These are phyloP conservation scores for Danio choprae DNA, from an alignment of 2,797 vertebrate species.

Conservation along the genomic window DNA sequence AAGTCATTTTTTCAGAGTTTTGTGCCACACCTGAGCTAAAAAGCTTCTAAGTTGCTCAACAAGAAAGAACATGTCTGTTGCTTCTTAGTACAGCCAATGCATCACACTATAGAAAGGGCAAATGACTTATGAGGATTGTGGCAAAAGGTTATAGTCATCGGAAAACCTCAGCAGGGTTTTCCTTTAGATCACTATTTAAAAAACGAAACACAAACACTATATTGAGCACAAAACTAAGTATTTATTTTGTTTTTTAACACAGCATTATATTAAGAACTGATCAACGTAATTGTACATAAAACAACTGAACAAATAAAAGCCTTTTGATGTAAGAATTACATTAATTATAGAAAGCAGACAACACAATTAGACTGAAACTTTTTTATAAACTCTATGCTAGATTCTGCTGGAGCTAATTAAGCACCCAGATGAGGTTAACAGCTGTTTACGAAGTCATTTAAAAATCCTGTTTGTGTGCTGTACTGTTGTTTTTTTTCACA, in stretches of 20 bases:
- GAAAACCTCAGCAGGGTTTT: background rate
- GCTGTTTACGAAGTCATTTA: conserved; percentile 35
- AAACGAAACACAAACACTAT: too few relatives aligned
- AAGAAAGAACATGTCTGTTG: conserved; percentile 27
- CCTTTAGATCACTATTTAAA: background rate
- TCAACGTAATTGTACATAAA: background rate
- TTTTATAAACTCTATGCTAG: background rate
- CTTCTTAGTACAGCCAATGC: background rate
- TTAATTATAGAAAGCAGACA: background rate
- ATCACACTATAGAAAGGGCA: background rate
- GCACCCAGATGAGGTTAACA: conserved; percentile 31
- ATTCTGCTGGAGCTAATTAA: conserved; percentile 2
- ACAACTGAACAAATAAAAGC: background rate
- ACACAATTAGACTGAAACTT: background rate
- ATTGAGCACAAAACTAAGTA: background rate
- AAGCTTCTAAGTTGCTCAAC: conserved; percentile 1
- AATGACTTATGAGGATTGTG: background rate
- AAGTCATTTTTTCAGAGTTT: background rate
- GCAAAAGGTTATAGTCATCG: background rate
- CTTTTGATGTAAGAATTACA: background rate
- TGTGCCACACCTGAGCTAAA: conserved; percentile 20
- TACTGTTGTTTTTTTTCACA: conserved; percentile 55
- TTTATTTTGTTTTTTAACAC: background rate
- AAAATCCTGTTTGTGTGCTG: conserved; percentile 33
- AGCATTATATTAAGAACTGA: background rate